Evolutionary conservation across 2,888 invertebrate species (phyloP).

Genomic region (Hirudinaria manillensis): DNA sequence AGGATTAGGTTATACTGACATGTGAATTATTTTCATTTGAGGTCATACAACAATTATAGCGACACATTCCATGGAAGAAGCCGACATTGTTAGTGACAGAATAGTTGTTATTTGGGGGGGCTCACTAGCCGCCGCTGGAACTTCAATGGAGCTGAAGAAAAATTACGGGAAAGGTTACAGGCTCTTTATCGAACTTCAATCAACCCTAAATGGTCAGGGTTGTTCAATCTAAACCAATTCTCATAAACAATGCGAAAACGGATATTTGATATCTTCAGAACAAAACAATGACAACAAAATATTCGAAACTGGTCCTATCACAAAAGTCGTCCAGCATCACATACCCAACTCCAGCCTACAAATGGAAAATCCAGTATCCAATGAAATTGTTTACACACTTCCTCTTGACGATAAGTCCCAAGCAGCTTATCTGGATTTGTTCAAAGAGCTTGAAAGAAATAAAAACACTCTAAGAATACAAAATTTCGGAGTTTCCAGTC

Average conservation of each 20-base stretch:
- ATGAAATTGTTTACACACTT: slow-evolving; percentile 9
- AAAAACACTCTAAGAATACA: background rate
- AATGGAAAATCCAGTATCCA: background rate
- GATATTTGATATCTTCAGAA: background rate
- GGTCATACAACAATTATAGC: slow-evolving; percentile 52
- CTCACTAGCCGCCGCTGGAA: background rate
- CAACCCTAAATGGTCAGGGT: no score
- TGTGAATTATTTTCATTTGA: background rate
- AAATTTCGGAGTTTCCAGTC: background rate
- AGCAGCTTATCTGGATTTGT: background rate
- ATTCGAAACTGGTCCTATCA: background rate
- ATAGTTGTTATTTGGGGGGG: slow-evolving; percentile 47
- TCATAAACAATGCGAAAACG: no score
- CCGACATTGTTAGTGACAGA: slow-evolving; percentile 53
- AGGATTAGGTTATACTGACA: background rate
- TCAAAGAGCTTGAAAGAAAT: background rate
- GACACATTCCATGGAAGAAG: slow-evolving; percentile 56
- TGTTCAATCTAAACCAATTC: no score
- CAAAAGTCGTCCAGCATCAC: background rate
- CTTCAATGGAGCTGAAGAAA: slow-evolving; percentile 29
- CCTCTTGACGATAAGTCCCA: slow-evolving; percentile 20
- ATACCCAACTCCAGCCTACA: background rate
- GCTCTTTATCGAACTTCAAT: slow-evolving; percentile 5
- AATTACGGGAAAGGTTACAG: slow-evolving; percentile 24
- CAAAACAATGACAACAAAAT: background rate